A percentile compares a stretch with the other conserved stretches of the same genome.
These are phyloP conservation scores for Mus pahari DNA, from an alignment of 2,113 vertebrate genomes.

Conservation along the genomic window DNA sequence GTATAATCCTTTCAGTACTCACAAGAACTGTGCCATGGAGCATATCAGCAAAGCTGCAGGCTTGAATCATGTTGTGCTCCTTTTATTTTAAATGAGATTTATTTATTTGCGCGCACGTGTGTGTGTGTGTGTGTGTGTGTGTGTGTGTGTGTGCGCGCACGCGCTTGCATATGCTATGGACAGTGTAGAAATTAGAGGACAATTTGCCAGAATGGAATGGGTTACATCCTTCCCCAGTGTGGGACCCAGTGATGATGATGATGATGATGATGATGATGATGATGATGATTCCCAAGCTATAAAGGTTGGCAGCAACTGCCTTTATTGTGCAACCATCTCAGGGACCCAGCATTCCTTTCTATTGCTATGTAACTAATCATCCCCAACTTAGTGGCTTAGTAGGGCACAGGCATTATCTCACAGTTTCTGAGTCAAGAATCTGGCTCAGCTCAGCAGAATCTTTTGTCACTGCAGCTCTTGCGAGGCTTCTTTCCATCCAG, in stretches of 20 bases:
- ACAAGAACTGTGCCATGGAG: background rate
- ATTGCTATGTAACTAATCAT: background rate
- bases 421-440: constrained; percentile 5
- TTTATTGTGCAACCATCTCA: background rate
- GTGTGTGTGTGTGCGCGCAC: background rate
- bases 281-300: background rate
- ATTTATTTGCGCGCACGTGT: background rate
- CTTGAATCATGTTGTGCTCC: background rate
- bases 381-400: background rate
- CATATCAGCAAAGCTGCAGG: background rate
- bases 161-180: background rate
- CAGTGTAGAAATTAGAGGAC: background rate
- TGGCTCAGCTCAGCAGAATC: background rate
- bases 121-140: too few species aligned
- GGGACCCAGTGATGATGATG: background rate
- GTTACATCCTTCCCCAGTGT: background rate
- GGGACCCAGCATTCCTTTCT: background rate
- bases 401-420: background rate
- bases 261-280: too few species aligned
- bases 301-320: background rate
- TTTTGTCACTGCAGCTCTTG: background rate
- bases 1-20: background rate
- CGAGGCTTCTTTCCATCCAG: background rate
- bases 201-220: background rate
- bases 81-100: background rate